These are phyloP conservation scores for Pseudococcus viburni DNA, from an alignment of 2,888 invertebrate species.

Conservation along the genomic window DNA sequence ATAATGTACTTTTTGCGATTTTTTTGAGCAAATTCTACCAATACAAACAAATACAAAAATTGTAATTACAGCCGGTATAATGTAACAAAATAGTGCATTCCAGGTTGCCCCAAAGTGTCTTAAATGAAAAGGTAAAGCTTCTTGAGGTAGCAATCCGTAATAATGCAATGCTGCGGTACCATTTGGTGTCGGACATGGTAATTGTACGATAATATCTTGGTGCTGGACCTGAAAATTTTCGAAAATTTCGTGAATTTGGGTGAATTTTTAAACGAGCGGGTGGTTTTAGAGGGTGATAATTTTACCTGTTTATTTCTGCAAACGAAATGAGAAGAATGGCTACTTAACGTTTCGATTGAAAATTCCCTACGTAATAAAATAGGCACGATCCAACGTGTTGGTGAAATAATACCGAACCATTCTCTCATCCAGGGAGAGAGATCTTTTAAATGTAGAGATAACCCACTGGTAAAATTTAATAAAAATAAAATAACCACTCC, in stretches of 20 bases:
- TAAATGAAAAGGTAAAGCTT: slow-evolving; percentile 66
- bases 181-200: slow-evolving; percentile 85
- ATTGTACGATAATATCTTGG: slow-evolving; percentile 89
- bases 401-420: slow-evolving; percentile 78
- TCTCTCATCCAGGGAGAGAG: slow-evolving; percentile 77
- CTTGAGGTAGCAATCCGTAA: slow-evolving; percentile 68
- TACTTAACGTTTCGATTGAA: slow-evolving; percentile 77
- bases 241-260: not conserved
- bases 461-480: slow-evolving; percentile 79
- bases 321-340: slow-evolving; percentile 74
- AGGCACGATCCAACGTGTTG: slow-evolving; percentile 81
- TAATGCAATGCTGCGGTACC: slow-evolving; percentile 74
- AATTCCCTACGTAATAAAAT: slow-evolving; percentile 79
- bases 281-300: not conserved
- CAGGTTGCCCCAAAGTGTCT: slow-evolving; percentile 64
- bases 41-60: slow-evolving; percentile 66
- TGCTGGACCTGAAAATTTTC: slow-evolving; percentile 79
- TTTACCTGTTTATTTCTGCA: slow-evolving; percentile 82
- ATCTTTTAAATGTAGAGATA: slow-evolving; percentile 79
- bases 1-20: slow-evolving; percentile 57
- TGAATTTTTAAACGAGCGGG: no score
- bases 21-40: slow-evolving; percentile 66
- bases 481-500: slow-evolving; percentile 77
- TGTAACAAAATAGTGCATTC: slow-evolving; percentile 65
- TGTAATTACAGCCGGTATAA: slow-evolving; percentile 64